A percentile compares a stretch with the other conserved stretches of the same genome.
phyloP scores from a whole-genome alignment of 2,113 vertebrate genomes.

The Ictalurus furcatus region DNA sequence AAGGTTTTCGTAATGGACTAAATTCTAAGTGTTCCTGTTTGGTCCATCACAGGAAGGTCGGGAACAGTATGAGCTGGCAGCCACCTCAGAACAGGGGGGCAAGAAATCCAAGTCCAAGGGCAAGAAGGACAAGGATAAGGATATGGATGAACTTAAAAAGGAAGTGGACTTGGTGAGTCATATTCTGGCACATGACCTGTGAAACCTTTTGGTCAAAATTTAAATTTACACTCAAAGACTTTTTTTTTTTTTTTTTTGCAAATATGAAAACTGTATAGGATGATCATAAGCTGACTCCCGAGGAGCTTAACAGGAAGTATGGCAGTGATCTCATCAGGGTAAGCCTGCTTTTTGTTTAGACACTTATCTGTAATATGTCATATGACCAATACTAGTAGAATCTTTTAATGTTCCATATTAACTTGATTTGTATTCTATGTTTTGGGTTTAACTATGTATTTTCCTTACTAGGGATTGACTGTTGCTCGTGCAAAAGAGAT shows the following conservation, averaged over 20 bases:
- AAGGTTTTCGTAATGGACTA: background rate
- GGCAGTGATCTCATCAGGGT: conserved; percentile 91
- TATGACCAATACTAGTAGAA: background rate
- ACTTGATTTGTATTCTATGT: background rate
- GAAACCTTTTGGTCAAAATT: background rate
- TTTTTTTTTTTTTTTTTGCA: background rate
- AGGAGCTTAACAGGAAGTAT: conserved; percentile 94
- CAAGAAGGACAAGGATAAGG: conserved; percentile 80
- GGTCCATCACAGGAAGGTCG: conserved; percentile 79
- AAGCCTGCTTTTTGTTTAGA: conserved; percentile 57
- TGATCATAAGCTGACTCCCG: conserved; percentile 93
- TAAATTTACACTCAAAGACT: background rate
- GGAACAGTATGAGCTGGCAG: conserved; percentile 96
- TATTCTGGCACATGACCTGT: background rate
- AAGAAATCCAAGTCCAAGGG: conserved; percentile 79
- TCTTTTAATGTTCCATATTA: background rate
- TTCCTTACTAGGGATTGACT: conserved; percentile 67
- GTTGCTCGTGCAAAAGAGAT: conserved; percentile 83
- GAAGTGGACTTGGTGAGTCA: conserved; percentile 84
- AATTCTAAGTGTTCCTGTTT: background rate
- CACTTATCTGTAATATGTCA: background rate
- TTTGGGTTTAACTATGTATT: background rate
- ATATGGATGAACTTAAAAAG: conserved; percentile 97
- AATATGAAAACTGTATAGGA: conserved; percentile 74
- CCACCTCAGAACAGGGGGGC: conserved; percentile 87